These are phyloP conservation scores for Epinephelus lanceolatus DNA, from an alignment of 2,113 vertebrate genomes.

Conservation along the genomic window DNA sequence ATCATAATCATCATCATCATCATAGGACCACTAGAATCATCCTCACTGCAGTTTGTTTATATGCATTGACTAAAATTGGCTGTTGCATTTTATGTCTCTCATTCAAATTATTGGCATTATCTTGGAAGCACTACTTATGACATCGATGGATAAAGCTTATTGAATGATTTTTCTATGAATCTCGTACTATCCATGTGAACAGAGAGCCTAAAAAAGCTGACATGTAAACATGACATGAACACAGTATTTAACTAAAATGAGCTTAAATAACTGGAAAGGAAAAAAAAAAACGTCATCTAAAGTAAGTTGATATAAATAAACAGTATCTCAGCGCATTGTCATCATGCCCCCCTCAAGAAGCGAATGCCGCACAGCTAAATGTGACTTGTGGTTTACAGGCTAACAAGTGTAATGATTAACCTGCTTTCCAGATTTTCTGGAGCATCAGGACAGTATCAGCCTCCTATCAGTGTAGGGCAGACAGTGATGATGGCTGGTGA, in stretches of 20 bases:
- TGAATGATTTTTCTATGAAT: background rate
- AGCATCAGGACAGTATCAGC: slow-evolving; percentile 5
- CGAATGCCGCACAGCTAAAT: background rate
- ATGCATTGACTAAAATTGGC: background rate
- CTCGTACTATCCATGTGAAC: background rate
- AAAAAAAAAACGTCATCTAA: background rate
- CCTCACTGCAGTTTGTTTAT: background rate
- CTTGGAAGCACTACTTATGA: background rate
- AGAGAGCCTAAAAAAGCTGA: background rate
- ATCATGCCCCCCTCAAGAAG: background rate
- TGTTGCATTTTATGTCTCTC: background rate
- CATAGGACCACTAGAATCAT: background rate
- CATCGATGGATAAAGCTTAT: background rate
- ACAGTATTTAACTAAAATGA: background rate
- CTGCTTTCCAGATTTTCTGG: background rate
- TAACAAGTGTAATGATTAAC: background rate
- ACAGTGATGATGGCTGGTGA: slow-evolving; percentile 19
- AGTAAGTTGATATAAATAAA: background rate
- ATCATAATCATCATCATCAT: background rate
- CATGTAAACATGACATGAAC: background rate
- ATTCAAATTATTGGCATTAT: slow-evolving; percentile 8
- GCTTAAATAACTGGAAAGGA: background rate
- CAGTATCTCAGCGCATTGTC: background rate
- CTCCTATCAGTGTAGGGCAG: slow-evolving; percentile 22
- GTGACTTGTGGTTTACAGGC: background rate